Base-by-base conservation (phyloP, 1,140 invertebrate species). In the Coelopa frigida region DNA sequence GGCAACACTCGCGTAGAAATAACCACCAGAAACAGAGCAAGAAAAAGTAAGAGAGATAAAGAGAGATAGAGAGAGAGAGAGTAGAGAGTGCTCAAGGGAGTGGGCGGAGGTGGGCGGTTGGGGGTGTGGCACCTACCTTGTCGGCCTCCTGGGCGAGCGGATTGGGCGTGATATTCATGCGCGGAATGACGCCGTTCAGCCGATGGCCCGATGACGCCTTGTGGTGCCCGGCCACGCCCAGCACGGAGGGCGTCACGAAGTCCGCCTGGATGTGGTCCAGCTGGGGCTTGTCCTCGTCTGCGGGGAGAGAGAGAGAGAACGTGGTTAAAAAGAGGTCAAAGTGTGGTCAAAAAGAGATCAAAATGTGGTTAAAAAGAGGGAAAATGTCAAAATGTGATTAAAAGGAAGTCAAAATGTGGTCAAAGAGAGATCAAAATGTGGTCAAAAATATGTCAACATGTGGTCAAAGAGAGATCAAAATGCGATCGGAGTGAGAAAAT, bases 81-180 rank as follows among this genome's bases (percentile, higher is more conserved):
- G n/a, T n/a, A n/a, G n/a, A n/a, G n/a, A n/a, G n/a, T n/a, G n/a
- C n/a, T n/a, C n/a, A n/a, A n/a, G n/a, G n/a, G n/a, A n/a, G n/a
- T n/a, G n/a, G n/a, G n/a, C n/a, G n/a, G n/a, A n/a, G n/a, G n/a
- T n/a, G n/a, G n/a, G n/a, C n/a, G n/a, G n/a, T n/a, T n/a, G n/a
- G n/a, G n/a, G n/a, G n/a, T n/a, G n/a, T n/a, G n/a, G n/a, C n/a
- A n/a, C 58, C 56, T 51, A 69, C 66, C 65, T 68, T 69, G 21
- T 69, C 66, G n/a, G 61, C 58, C 32, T 70, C 74, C 49, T 81
- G 79, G 11, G 81, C 80, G 29, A 84, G 59, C 17, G 81, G 81
- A 73, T 83, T 83, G 12, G 78, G 78, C 0, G 81, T 83, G 50
- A 84, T 84, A 48, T 82, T 84, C 55, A 83, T 81, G 52, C 79